A percentile compares a stretch with the other conserved stretches of the same genome.
Evolutionary conservation across 2,888 invertebrate species (phyloP).

Genomic region (Leucoma salicis): DNA sequence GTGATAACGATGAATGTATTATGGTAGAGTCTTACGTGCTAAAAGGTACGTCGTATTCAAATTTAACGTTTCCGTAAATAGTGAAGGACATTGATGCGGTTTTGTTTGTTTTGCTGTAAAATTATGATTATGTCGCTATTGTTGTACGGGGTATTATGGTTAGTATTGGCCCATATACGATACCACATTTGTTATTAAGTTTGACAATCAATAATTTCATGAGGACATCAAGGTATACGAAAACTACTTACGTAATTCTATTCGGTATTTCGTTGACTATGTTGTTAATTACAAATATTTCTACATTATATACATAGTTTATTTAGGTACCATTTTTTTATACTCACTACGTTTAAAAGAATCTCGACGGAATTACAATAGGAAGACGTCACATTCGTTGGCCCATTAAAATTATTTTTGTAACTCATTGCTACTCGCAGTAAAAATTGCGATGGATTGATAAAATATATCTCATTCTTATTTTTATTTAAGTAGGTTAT

Average conservation of each 20-base stretch:
- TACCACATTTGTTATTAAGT: no score
- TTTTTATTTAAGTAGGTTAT: conserved; percentile 10
- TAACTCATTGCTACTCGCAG: conserved; percentile 63
- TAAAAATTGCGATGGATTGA: conserved; percentile 34
- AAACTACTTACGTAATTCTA: no score
- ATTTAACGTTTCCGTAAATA: background rate
- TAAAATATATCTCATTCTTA: conserved; percentile 10
- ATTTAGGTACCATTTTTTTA: conserved; percentile 4
- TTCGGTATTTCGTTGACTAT: no score
- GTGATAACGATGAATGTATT: background rate
- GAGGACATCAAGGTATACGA: no score
- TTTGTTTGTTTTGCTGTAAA: background rate
- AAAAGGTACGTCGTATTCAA: background rate
- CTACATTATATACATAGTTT: background rate
- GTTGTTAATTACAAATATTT: no score
- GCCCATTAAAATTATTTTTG: conserved; percentile 72
- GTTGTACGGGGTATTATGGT: no score
- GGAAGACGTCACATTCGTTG: conserved; percentile 45
- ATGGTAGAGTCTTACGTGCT: background rate
- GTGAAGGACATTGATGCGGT: background rate
- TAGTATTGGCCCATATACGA: no score
- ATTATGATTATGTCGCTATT: background rate
- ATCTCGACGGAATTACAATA: conserved; percentile 19
- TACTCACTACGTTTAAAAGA: conserved; percentile 16
- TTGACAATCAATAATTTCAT: no score